A percentile compares a stretch with the other conserved stretches of the same genome.
These are phyloP conservation scores for Tromatobia lineatoria DNA, from an alignment of 2,888 invertebrate species.

Conservation along the genomic window DNA sequence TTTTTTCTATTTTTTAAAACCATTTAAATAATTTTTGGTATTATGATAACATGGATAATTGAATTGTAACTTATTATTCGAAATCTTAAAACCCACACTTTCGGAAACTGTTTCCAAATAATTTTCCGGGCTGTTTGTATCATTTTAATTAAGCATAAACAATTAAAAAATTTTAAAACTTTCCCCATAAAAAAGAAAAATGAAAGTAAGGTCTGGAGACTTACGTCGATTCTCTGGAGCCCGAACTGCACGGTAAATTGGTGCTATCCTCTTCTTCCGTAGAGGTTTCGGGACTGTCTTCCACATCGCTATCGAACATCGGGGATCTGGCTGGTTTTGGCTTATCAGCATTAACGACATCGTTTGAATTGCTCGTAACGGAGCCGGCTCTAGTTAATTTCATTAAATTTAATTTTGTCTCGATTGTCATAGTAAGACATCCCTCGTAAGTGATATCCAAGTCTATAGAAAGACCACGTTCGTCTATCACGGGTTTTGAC, in stretches of 20 bases:
- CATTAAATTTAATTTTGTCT: slow-evolving; percentile 95
- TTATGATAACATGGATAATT: no score
- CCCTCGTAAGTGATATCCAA: slow-evolving; percentile 93
- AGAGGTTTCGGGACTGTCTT: slow-evolving; percentile 93
- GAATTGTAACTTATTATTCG: no score
- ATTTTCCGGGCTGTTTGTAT: no score
- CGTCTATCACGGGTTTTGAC: slow-evolving; percentile 90
- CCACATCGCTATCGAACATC: slow-evolving; percentile 91
- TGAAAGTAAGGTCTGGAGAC: slow-evolving; percentile 11
- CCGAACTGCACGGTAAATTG: slow-evolving; percentile 77
- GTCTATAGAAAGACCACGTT: slow-evolving; percentile 96
- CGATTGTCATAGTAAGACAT: slow-evolving; percentile 92
- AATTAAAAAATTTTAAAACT: background rate
- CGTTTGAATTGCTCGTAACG: slow-evolving; percentile 74
- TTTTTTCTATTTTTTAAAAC: no score
- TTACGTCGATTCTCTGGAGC: slow-evolving; percentile 79
- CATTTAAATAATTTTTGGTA: no score
- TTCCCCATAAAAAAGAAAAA: background rate
- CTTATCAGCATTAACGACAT: slow-evolving; percentile 73
- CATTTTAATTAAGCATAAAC: no score
- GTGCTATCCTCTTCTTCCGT: slow-evolving; percentile 89
- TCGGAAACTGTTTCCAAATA: no score
- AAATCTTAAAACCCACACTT: no score
- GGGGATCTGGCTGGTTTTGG: slow-evolving; percentile 85
- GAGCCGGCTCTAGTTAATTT: slow-evolving; percentile 86